Percentiles rank a stretch among this genome's conserved stretches.
phyloP scores from a whole-genome alignment of 35 echinoderm and acorn worm genomes.

The Eucidaris tribuloides region DNA sequence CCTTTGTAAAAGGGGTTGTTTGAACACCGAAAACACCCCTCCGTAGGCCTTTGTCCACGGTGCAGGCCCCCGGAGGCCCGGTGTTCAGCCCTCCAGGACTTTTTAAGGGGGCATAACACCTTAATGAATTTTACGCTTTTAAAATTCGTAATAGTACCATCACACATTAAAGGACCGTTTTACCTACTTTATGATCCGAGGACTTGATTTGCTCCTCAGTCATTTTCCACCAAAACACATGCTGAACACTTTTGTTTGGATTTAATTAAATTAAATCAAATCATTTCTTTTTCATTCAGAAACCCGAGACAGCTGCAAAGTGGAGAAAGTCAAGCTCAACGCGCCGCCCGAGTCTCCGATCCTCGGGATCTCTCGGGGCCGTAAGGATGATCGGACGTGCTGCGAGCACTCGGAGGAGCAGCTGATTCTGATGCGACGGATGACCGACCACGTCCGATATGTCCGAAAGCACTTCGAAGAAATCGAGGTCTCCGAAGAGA shows the following conservation, averaged over 20 bases:
- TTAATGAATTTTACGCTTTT: no score
- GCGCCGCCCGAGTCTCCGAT: conserved; percentile 61
- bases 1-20: no score
- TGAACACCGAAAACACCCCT: no score
- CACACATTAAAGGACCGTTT: no score
- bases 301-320: background rate
- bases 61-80: no score
- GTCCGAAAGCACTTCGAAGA: conserved; percentile 68
- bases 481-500: conserved; percentile 38
- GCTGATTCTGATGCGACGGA: conserved; percentile 43
- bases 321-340: background rate
- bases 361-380: conserved; percentile 39
- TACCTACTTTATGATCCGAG: no score
- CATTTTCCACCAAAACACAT: conserved; percentile 59
- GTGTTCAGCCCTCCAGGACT: no score
- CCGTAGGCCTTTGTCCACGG: no score
- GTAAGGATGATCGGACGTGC: conserved; percentile 34
- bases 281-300: background rate
- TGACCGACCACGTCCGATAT: conserved; percentile 55
- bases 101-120: no score
- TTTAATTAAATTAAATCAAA: no score
- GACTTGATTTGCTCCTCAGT: no score
- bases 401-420: conserved; percentile 34
- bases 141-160: no score
- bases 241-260: conserved; percentile 20